Conservation (phyloP, 1,140 invertebrate genomes). For the Bombus ignitus region DNA sequence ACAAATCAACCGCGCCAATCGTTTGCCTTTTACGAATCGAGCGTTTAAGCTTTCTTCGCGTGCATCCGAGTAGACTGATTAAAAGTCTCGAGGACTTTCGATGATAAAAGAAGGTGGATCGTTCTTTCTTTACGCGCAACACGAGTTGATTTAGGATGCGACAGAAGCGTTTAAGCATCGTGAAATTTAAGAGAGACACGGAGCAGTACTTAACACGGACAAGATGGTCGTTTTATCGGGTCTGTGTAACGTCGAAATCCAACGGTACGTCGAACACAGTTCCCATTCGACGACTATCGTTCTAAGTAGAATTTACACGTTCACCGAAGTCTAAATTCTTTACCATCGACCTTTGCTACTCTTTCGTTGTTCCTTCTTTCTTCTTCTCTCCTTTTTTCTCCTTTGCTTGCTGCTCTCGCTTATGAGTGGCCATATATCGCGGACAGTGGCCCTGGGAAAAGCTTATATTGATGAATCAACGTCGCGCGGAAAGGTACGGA, state of each 20-base stretch:
- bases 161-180: not conserved
- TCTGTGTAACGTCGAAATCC: constrained; percentile 12
- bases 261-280: constrained; percentile 2
- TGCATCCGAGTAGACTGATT: not conserved
- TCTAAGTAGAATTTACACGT: not conserved
- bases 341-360: constrained; percentile 5
- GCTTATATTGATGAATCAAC: constrained; percentile 70
- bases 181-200: constrained; percentile 23
- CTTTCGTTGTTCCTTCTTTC: not conserved
- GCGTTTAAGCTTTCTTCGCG: accelerated
- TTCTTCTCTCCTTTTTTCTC: not conserved
- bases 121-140: not conserved
- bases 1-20: no score
- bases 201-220: constrained; percentile 5
- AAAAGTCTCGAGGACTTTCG: not conserved
- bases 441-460: constrained; percentile 35
- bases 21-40: not conserved
- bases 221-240: constrained; percentile 7
- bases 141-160: not conserved
- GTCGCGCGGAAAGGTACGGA: constrained; percentile 42
- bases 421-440: constrained; percentile 29
- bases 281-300: constrained; percentile 20
- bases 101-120: not conserved
- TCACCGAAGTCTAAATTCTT: not conserved
- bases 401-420: not conserved